Conservation (phyloP, 2,797 vertebrate species). For the Gila robusta region DNA sequence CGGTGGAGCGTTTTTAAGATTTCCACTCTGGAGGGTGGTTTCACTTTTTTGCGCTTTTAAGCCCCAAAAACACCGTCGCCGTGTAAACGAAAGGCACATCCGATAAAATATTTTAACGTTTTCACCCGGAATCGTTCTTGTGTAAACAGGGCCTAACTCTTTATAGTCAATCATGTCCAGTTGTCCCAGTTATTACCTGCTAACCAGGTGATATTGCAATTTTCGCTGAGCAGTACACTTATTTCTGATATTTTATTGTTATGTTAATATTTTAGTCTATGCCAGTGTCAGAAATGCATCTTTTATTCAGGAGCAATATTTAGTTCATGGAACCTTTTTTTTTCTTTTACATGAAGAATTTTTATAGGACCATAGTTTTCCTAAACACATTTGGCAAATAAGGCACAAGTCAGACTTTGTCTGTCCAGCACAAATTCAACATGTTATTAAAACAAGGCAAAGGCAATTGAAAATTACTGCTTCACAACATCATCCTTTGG, state of each 20-base stretch:
- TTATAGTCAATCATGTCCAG: not conserved
- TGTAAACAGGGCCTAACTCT: not conserved
- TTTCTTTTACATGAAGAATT: too few species aligned
- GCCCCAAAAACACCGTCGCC: too few species aligned
- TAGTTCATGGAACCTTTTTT: too few species aligned
- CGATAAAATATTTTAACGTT: too few species aligned
- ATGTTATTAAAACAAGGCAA: not conserved
- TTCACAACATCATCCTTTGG: not conserved
- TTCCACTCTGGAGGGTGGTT: too few species aligned
- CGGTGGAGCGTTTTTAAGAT: too few species aligned
- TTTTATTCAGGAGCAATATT: not conserved
- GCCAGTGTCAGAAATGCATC: not conserved
- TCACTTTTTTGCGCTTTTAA: too few species aligned
- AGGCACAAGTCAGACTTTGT: not conserved
- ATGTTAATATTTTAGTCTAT: not conserved
- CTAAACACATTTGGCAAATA: not conserved
- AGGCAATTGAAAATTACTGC: not conserved
- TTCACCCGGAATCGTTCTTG: too few species aligned
- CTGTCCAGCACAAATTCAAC: not conserved
- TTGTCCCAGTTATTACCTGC: not conserved
- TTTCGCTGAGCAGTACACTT: not conserved
- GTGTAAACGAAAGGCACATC: too few species aligned
- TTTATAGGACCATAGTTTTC: not conserved
- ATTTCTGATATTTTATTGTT: not conserved
- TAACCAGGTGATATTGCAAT: not conserved